Percentiles rank a stretch among this genome's conserved stretches.
Evolutionary conservation across 2,113 vertebrate species (phyloP).

Genomic region (Suricata suricatta): DNA sequence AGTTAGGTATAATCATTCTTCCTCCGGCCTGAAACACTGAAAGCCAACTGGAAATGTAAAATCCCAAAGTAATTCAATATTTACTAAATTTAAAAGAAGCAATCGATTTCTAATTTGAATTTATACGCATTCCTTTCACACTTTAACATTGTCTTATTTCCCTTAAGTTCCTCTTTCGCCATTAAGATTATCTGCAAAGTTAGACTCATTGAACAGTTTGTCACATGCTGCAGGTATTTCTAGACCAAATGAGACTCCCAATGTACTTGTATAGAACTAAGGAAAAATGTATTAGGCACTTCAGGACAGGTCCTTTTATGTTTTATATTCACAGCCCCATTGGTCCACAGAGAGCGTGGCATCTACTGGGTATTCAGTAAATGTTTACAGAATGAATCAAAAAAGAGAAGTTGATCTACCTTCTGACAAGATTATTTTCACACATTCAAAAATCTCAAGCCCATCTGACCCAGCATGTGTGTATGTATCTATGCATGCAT

Average conservation of each 20-base stretch:
- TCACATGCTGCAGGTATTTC: conserved; percentile 36
- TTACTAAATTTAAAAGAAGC: conserved; percentile 64
- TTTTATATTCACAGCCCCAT: background rate
- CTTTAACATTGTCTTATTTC: conserved; percentile 30
- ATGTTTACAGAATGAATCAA: conserved; percentile 36
- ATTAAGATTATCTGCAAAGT: conserved; percentile 45
- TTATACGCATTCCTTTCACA: conserved; percentile 42
- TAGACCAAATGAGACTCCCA: conserved; percentile 30
- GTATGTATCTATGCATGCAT: background rate
- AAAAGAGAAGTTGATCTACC: background rate
- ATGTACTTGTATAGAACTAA: conserved; percentile 26
- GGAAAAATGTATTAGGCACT: background rate
- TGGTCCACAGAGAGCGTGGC: background rate
- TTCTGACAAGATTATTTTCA: conserved; percentile 10
- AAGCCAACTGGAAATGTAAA: conserved; percentile 46
- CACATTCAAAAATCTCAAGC: conserved; percentile 1
- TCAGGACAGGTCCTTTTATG: background rate
- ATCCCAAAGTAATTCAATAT: conserved; percentile 59
- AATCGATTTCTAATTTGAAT: conserved; percentile 60
- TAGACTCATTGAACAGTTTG: background rate
- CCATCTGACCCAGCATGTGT: background rate
- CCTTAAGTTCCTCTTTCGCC: conserved; percentile 45
- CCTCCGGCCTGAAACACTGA: conserved; percentile 25
- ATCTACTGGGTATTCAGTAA: background rate
- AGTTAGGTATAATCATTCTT: conserved; percentile 57